Percentiles rank a stretch among this genome's conserved stretches.
Conservation (phyloP, 2,797 vertebrate species). For the Oryzias sinensis region DNA sequence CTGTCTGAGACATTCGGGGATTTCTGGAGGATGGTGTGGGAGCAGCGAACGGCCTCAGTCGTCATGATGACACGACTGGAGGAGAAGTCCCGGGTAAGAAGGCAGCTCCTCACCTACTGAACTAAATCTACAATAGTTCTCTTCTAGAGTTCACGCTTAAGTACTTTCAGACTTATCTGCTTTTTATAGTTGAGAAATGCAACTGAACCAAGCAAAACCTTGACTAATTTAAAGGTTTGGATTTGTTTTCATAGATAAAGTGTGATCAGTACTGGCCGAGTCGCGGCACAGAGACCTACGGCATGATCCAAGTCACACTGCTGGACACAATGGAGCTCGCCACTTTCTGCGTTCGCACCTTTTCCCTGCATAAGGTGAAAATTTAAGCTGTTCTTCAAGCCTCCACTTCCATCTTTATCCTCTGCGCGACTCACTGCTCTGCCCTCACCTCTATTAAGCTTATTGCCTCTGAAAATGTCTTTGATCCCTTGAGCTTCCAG, state of each 20-base stretch:
- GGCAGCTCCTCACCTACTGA: slow-evolving; percentile 17
- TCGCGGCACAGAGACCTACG: slow-evolving; percentile 91
- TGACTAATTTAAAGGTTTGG: slow-evolving; percentile 1
- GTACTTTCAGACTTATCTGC: neutral
- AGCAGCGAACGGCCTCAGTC: slow-evolving; percentile 91
- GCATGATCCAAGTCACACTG: slow-evolving; percentile 90
- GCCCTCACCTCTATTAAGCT: slow-evolving; percentile 19
- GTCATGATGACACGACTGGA: slow-evolving; percentile 99
- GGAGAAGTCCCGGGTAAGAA: slow-evolving; percentile 92
- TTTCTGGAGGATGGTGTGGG: slow-evolving; percentile 99
- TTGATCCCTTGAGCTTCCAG: slow-evolving; percentile 22
- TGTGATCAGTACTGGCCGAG: slow-evolving; percentile 98
- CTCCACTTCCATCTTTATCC: neutral
- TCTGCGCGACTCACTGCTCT: neutral
- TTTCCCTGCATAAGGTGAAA: slow-evolving; percentile 93
- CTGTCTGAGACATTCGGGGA: slow-evolving; percentile 94
- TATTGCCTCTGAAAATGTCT: slow-evolving; percentile 14
- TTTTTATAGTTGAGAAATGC: neutral
- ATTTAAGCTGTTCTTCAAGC: neutral
- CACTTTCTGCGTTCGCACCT: slow-evolving; percentile 92
- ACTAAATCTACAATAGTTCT: slow-evolving; percentile 14
- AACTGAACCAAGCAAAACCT: neutral
- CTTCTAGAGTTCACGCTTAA: neutral
- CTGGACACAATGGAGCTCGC: slow-evolving; percentile 96
- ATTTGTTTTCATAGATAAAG: slow-evolving; percentile 81